Base-by-base conservation (phyloP, 1,140 invertebrate genomes). In the Euura lappo region DNA sequence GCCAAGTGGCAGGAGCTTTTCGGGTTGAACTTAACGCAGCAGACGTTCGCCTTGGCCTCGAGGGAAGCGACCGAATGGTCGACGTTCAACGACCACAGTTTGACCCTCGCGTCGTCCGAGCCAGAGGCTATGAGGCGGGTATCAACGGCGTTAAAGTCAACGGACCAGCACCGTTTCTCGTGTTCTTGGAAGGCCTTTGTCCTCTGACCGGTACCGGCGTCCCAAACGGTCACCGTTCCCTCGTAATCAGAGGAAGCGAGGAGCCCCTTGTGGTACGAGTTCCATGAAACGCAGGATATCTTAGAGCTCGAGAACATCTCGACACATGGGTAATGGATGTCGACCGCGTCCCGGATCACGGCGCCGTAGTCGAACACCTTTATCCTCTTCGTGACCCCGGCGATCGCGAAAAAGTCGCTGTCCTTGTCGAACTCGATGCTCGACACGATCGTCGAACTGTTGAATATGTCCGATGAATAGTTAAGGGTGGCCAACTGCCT, bases 391-490 rank as follows among this genome's bases (percentile, higher is more conserved):
- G 97, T 98, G 2, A 99, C 97, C 10, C 98, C 97, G 65, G 97
- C 97, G 77, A 99, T 97, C 0, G 97, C 97, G 88, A 99, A 98
- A 86, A 94, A 97, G 88, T 99, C 97, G 84, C 96, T 95, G 85
- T 99, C 97, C 86, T 97, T 96, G 82, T 99, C 97, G 88, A 99
- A 99, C 86, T 99, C 97, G 78, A 99, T 98, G 78, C 96, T 97
- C 7, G 97, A 98, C 0, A 98, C 97, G 79, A 99, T 99, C 44
- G 95, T 98, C 1, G 96, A 96, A 81, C 93, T 94, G 80, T 95
- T 96, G 79, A 94, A 93, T 13, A 95, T 92, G 85, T 98, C 97
- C 78, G 92, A 94, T 64, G 96, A 95, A 84, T 98, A 99, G 77
- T 96, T 96, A 2, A 99, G 87, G 1, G 96, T 96, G 1, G 96